These are phyloP conservation scores for Brachypalpus laphriformis DNA, from an alignment of 2,888 invertebrate species.

Conservation along the genomic window DNA sequence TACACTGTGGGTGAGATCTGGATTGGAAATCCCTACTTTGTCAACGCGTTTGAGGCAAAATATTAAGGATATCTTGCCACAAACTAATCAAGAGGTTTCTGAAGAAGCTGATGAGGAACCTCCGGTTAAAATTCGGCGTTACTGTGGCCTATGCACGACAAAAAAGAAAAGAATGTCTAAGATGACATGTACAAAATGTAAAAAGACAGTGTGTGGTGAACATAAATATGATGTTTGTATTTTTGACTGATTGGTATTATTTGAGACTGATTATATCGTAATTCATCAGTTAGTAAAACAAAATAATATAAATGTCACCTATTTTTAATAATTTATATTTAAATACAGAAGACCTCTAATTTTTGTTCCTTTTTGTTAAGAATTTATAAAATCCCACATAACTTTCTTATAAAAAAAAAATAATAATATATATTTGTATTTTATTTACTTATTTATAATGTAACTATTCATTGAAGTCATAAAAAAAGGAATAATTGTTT, in stretches of 20 bases:
- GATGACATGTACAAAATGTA: slow-evolving; percentile 31
- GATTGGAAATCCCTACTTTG: too few relatives aligned
- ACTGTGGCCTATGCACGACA: slow-evolving; percentile 27
- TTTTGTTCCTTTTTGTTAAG: slow-evolving; percentile 7
- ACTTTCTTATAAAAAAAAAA: not conserved
- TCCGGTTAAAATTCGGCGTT: slow-evolving; percentile 16
- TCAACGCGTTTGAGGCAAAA: too few relatives aligned
- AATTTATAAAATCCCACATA: not conserved
- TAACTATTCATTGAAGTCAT: too few relatives aligned
- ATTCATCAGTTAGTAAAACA: slow-evolving; percentile 14
- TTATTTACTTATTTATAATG: not conserved
- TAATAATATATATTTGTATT: not conserved
- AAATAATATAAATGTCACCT: slow-evolving; percentile 6
- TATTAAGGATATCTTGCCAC: not conserved
- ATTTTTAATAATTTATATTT: slow-evolving; percentile 1
- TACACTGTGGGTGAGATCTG: too few relatives aligned
- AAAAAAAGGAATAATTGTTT: too few relatives aligned
- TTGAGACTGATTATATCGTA: slow-evolving; percentile 20
- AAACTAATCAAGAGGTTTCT: slow-evolving; percentile 22
- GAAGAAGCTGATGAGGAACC: slow-evolving; percentile 24
- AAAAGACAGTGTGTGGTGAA: slow-evolving; percentile 34
- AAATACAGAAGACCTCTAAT: not conserved
- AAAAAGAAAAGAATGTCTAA: slow-evolving; percentile 43
- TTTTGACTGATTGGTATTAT: slow-evolving; percentile 20
- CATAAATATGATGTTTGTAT: slow-evolving; percentile 31